Percentiles rank a stretch among this genome's conserved stretches.
Conservation (phyloP, 2,113 vertebrate genomes). For the Budorcas taxicolor region DNA sequence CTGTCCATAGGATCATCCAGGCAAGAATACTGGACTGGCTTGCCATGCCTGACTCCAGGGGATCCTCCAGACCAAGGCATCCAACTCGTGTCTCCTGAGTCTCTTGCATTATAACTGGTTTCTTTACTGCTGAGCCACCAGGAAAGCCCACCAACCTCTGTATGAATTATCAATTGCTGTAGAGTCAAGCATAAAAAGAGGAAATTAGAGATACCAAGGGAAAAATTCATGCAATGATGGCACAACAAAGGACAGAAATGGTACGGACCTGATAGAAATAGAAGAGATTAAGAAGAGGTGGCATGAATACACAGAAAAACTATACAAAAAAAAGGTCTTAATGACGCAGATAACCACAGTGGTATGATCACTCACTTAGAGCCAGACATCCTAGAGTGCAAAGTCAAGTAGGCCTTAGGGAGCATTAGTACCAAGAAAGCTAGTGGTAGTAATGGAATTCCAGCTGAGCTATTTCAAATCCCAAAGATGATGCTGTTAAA, state of each 20-base stretch:
- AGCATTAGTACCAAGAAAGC: background rate
- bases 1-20: background rate
- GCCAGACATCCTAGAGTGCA: background rate
- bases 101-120: background rate
- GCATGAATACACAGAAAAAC: background rate
- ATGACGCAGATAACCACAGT: accelerated
- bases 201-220: background rate
- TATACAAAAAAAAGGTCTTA: background rate
- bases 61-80: background rate
- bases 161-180: background rate
- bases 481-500: background rate
- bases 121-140: background rate
- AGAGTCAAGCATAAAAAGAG: background rate
- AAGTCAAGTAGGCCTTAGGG: background rate
- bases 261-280: background rate
- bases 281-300: background rate
- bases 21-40: background rate
- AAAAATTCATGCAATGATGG: background rate
- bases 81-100: background rate
- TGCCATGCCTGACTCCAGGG: background rate
- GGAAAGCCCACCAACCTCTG: background rate
- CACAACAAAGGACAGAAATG: background rate
- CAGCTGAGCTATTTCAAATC: background rate
- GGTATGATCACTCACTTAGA: background rate
- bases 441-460: background rate